Conservation (phyloP, 2,797 vertebrate species). For the Silurus aristotelis region DNA sequence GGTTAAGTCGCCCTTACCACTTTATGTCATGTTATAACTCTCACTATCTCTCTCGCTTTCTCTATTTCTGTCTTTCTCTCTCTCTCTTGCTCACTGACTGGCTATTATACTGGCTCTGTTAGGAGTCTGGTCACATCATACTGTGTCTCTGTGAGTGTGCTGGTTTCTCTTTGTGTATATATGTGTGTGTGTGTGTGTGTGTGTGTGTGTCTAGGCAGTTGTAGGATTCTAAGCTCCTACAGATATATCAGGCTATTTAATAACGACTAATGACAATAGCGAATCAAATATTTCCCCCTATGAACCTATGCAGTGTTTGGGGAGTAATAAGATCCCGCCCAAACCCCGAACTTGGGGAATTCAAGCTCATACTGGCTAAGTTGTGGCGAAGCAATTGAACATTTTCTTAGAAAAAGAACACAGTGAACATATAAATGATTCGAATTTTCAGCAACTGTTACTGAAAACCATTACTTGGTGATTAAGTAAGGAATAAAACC, state of each 20-base stretch:
- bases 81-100: slow-evolving; percentile 63
- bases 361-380: neutral
- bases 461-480: neutral
- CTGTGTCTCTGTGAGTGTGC: slow-evolving; percentile 15
- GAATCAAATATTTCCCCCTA: neutral
- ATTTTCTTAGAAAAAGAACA: neutral
- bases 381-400: neutral
- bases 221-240: slow-evolving; percentile 8
- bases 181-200: slow-evolving; percentile 26
- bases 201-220: slow-evolving; percentile 37
- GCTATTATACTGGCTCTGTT: slow-evolving; percentile 72
- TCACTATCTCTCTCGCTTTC: slow-evolving; percentile 11
- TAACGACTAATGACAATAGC: slow-evolving; percentile 3
- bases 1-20: neutral
- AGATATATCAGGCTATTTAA: slow-evolving; percentile 37
- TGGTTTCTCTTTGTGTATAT: slow-evolving; percentile 10
- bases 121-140: slow-evolving; percentile 75
- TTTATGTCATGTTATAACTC: slow-evolving; percentile 6
- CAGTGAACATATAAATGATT: neutral
- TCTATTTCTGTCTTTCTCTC: slow-evolving; percentile 27
- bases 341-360: neutral
- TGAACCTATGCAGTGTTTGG: neutral
- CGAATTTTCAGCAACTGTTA: neutral
- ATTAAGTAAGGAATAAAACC: neutral
- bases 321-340: neutral